Evolutionary conservation across 2,113 vertebrate genomes (phyloP).

Genomic region (Macheiramphus alcinus): DNA sequence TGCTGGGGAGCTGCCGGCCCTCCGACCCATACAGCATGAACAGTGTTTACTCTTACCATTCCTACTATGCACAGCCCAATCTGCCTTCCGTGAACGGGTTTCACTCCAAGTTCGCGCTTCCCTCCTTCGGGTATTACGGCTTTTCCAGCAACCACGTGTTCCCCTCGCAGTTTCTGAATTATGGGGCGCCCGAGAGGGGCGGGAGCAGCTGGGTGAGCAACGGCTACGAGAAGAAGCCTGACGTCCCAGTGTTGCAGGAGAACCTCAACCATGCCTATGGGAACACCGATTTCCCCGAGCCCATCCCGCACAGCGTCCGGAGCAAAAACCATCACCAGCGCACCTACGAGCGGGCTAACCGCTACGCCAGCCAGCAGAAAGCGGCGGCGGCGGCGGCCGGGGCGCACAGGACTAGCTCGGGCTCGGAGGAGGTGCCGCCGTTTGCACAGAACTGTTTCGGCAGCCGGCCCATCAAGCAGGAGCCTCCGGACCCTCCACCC

Average conservation of each 20-base stretch:
- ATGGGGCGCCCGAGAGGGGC: conserved; percentile 71
- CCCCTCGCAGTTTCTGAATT: conserved; percentile 84
- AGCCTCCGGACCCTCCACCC: conserved; percentile 81
- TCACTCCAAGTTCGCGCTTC: conserved; percentile 88
- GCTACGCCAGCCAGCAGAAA: conserved; percentile 64
- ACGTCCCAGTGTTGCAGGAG: conserved; percentile 80
- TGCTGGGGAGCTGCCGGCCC: conserved; percentile 83
- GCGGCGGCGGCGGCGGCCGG: not conserved
- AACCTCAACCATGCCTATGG: conserved; percentile 78
- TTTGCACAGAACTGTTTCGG: conserved; percentile 76
- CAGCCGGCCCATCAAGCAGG: conserved; percentile 86
- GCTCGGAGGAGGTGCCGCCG: conserved; percentile 63
- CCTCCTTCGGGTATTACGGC: conserved; percentile 86
- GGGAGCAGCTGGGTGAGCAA: conserved; percentile 64
- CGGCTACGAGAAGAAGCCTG: conserved; percentile 84
- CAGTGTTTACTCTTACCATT: conserved; percentile 87
- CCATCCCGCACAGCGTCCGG: conserved; percentile 20
- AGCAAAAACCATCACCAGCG: conserved; percentile 75
- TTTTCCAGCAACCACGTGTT: conserved; percentile 87
- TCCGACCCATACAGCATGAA: conserved; percentile 87
- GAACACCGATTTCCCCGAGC: conserved; percentile 74
- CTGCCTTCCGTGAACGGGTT: conserved; percentile 90
- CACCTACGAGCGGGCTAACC: conserved; percentile 73
- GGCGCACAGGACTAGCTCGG: conserved; percentile 60
- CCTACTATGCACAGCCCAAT: conserved; percentile 94